Percentiles rank a stretch among this genome's conserved stretches.
Evolutionary conservation across 2,888 invertebrate genomes (phyloP).

Genomic region (Leucoma salicis): DNA sequence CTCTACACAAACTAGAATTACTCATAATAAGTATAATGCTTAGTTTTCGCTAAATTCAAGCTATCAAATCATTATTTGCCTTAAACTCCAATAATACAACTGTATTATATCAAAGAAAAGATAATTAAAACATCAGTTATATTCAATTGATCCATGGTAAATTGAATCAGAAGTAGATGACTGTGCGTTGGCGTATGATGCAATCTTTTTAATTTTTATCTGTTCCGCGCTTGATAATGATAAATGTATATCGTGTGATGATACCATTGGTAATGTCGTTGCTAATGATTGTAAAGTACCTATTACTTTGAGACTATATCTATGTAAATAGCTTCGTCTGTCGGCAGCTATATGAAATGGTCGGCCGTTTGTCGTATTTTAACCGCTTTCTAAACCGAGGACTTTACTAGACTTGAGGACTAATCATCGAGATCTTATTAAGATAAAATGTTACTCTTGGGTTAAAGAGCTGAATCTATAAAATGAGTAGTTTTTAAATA

Average conservation of each 20-base stretch:
- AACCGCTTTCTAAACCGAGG: too few species aligned
- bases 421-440: too few species aligned
- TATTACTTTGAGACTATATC: not conserved
- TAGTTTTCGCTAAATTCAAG: not conserved
- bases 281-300: constrained; percentile 10
- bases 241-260: constrained; percentile 12
- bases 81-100: not conserved
- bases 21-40: not conserved
- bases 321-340: not conserved
- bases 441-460: too few species aligned
- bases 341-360: not conserved
- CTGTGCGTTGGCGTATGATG: constrained; percentile 19
- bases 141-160: constrained; percentile 30
- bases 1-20: too few species aligned
- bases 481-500: too few species aligned
- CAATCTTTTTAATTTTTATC: constrained; percentile 32
- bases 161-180: constrained; percentile 18
- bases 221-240: constrained; percentile 23
- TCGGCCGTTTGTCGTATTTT: too few species aligned
- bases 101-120: not conserved
- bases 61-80: not conserved
- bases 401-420: too few species aligned
- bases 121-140: constrained; percentile 19
- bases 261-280: constrained; percentile 1
- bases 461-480: too few species aligned